Base-by-base conservation (phyloP, 2,113 vertebrate genomes). In the Larimichthys polyactis region DNA sequence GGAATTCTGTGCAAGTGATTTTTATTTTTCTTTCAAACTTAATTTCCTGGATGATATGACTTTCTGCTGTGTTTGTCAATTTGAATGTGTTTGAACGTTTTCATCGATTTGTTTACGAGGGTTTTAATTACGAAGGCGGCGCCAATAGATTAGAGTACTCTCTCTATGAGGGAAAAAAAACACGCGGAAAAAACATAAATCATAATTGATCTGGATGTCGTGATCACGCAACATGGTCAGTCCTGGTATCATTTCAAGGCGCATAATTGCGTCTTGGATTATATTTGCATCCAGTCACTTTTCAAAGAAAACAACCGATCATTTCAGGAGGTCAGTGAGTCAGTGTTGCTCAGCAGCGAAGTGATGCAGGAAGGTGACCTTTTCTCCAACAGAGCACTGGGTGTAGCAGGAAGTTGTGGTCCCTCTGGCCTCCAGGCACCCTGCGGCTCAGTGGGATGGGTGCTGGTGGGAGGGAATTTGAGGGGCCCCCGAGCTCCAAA, bases 311-410 rank as follows among this genome's bases (percentile, higher is more conserved):
- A 65, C 66, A 32, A 55, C 66, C 19, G 40, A 63, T 54, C 3
- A 71, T 78, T 82, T 76, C 12, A 63, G 5, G 40, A 65, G 55
- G 52, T 59, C 62, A 51, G 19, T 57, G 76, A 88, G 40, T 82
- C 85, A 63, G 60, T 76, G 75, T 27, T 82, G 79, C 78, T 88
- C 78, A 67, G 87, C 51, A 59, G 79, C 72, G 73, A 73, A 73
- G 75, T 63, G 83, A 79, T 73, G 71, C 60, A 76, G 75, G 81
- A 87, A 86, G 87, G 87, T 91, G 89, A 90, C 91, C 90, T 90
- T 90, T 92, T 46, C 82, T 46, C 49, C 63, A 66, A 59, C 74
- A 68, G 55, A 79, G 66, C 65, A 65, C 36, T 49, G 80, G 58
- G 82, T 82, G 79, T 48, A 78, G 67, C 77, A 79, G 85, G 84